Evolutionary conservation across 2,888 invertebrate species (phyloP).

Genomic region (Ichneumon xanthorius): DNA sequence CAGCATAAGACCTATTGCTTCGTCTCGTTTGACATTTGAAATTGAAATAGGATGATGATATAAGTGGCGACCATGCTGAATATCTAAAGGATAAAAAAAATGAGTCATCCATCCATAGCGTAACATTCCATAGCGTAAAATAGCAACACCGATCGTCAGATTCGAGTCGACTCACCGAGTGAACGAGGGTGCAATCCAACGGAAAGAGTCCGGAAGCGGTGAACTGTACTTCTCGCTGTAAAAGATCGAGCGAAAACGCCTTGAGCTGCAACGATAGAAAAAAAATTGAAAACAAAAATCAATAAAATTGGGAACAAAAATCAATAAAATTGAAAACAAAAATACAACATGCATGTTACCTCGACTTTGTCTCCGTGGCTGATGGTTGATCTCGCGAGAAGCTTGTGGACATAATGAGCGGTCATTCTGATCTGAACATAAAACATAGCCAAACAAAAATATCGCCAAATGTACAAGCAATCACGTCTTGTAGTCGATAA

Average conservation of each 20-base stretch:
- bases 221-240: slow-evolving; percentile 46
- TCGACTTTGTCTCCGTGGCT: slow-evolving; percentile 43
- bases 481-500: background rate
- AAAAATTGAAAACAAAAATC: background rate
- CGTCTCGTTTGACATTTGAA: background rate
- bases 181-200: slow-evolving; percentile 34
- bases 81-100: slow-evolving; percentile 8
- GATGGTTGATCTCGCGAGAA: slow-evolving; percentile 27
- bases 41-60: slow-evolving; percentile 13
- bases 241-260: slow-evolving; percentile 45
- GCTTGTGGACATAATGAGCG: slow-evolving; percentile 26
- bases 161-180: slow-evolving; percentile 36
- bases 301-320: background rate
- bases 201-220: slow-evolving; percentile 48
- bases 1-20: background rate
- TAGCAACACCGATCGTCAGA: no score
- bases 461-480: background rate
- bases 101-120: background rate
- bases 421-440: slow-evolving; percentile 33
- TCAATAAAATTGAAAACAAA: no score
- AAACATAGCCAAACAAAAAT: background rate
- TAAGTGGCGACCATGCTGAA: slow-evolving; percentile 20
- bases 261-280: slow-evolving; percentile 28
- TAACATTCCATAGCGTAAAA: background rate
- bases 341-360: slow-evolving; percentile 9